Base-by-base conservation (phyloP, 1,140 invertebrate genomes). In the Rhizoglyphus robini region DNA sequence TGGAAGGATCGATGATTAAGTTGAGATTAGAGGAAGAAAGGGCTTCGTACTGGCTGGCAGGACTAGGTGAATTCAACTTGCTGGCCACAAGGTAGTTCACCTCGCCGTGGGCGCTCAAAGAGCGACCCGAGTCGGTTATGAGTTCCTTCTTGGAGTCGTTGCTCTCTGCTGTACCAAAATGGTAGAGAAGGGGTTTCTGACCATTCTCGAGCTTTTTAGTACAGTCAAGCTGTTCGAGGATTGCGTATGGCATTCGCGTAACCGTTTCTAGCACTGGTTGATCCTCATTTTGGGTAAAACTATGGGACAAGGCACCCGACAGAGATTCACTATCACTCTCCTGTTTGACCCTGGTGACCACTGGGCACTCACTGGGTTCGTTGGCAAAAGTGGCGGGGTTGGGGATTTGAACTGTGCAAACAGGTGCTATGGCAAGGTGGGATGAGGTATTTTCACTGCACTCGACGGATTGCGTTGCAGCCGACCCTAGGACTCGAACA, bases 141-240 rank as follows among this genome's bases (percentile, higher is more conserved):
- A 54, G 8, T 8, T 54, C 51, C 51, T 54, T 54, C 51, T 54
- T 54, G 8, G 23, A 11, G 20, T 25, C 51, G 51, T 5, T 8
- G 20, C 51, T 32, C 23, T 54, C 31, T 18, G 57, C 4, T 38
- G 58, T 60, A 60, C 58, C 58, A 20, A 54, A 54, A 32, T 54
- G 51, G 51, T 54, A 54, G 8, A 54, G 51, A 54, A 54, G 51
- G 8, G 51, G 51, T 23, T 54, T 54, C 51, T 54, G 51, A 11
- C 51, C 51, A 54, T 54, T 54, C 20, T 54, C 51, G 8, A 54
- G 20, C 51, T 54, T 54, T 20, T 54, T 54, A 5, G 51, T 54
- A 54, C 51, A 54, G 20, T 54, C 51, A 23, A 54, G 51, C 51
- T 54, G 51, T 54, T 54, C 51, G 23, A 54, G 51, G 8, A 54